A percentile compares a stretch with the other conserved stretches of the same genome.
Evolutionary conservation across 1,140 invertebrate species (phyloP).

Genomic region (Drosophila hydei): DNA sequence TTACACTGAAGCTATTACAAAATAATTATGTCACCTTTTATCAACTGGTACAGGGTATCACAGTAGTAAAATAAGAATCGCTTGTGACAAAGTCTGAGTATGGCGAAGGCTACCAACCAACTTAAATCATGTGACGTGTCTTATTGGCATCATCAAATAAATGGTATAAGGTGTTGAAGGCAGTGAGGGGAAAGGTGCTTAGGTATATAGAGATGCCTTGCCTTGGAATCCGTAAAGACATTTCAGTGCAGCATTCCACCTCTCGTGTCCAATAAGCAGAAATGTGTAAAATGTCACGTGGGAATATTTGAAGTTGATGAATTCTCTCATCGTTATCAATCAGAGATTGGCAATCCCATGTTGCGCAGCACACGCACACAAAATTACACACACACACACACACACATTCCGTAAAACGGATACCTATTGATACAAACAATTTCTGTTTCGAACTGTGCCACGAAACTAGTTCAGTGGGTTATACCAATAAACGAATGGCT

Average conservation of each 20-base stretch:
- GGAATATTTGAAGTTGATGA: constrained; percentile 64
- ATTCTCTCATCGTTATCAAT: constrained; percentile 48
- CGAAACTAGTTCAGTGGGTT: constrained; percentile 9
- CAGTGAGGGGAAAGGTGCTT: not conserved
- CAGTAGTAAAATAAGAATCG: not conserved
- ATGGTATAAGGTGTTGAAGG: not conserved
- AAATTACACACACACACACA: not conserved
- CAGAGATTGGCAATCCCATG: constrained; percentile 54
- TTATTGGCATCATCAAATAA: constrained; percentile 71
- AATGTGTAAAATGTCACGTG: constrained; percentile 72
- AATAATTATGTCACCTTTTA: no score
- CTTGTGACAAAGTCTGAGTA: constrained; percentile 7
- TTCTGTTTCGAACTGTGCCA: not conserved
- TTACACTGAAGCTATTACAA: no score
- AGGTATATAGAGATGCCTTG: constrained; percentile 27
- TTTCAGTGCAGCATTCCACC: constrained; percentile 1
- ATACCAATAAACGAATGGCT: no score
- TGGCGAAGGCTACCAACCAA: constrained; percentile 5
- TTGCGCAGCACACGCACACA: constrained; percentile 19
- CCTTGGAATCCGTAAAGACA: constrained; percentile 21
- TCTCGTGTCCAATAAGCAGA: constrained; percentile 38
- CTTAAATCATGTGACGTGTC: constrained; percentile 71
- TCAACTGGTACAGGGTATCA: not conserved
- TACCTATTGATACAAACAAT: constrained; percentile 29
- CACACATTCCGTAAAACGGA: not conserved